These are phyloP conservation scores for Dexiosoma caninum DNA, from an alignment of 2,888 invertebrate species.

Conservation along the genomic window DNA sequence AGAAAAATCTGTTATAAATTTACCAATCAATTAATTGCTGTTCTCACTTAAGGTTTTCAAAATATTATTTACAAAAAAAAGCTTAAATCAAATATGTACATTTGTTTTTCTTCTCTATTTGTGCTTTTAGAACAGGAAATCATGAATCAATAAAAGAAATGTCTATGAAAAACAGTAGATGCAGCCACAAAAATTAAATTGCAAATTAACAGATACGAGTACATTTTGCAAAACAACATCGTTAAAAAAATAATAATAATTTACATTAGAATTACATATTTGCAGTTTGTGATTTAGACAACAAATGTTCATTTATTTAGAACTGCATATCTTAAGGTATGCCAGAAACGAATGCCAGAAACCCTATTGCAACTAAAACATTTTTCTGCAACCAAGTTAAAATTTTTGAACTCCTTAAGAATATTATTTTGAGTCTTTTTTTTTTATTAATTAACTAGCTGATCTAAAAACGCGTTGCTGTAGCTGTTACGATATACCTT, in stretches of 20 bases:
- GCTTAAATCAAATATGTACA: background rate
- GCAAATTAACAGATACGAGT: constrained; percentile 7
- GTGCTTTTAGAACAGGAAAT: constrained; percentile 43
- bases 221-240: background rate
- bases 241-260: background rate
- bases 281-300: background rate
- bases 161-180: constrained; percentile 3
- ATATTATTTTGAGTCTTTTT: too few relatives aligned
- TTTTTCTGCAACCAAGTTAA: too few relatives aligned
- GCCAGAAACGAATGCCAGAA: background rate
- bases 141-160: constrained; percentile 46
- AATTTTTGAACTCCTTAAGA: too few relatives aligned
- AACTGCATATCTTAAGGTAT: background rate
- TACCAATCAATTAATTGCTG: constrained; percentile 14
- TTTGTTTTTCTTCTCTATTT: background rate
- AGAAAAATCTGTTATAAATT: background rate
- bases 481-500: too few relatives aligned
- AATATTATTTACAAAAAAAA: too few relatives aligned
- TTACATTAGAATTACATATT: background rate
- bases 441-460: too few relatives aligned
- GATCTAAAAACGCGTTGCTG: too few relatives aligned
- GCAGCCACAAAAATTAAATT: background rate
- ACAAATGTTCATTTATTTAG: background rate
- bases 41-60: too few relatives aligned
- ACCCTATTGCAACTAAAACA: too few relatives aligned